A percentile compares a stretch with the other conserved stretches of the same genome.
These are phyloP conservation scores for Chlorops oryzae DNA, from an alignment of 1,140 invertebrate genomes.

Conservation along the genomic window DNA sequence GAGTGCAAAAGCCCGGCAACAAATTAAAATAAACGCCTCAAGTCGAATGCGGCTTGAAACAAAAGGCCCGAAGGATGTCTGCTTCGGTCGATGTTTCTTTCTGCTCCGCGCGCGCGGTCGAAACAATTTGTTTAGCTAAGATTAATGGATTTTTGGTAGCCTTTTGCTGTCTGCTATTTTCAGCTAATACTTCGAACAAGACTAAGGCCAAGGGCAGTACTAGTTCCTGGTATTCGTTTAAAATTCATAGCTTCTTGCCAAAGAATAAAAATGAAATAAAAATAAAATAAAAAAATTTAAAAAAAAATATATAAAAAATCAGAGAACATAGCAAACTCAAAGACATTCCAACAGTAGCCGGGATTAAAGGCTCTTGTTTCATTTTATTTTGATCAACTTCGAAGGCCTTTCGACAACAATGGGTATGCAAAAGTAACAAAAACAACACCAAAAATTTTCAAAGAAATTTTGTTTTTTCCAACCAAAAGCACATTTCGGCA, in stretches of 20 bases:
- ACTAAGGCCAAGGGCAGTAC: neutral
- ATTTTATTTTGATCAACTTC: too few relatives aligned
- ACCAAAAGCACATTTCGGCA: too few relatives aligned
- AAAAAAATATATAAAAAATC: too few relatives aligned
- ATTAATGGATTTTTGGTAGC: slow-evolving; percentile 28
- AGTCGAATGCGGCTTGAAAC: neutral
- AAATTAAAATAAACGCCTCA: neutral
- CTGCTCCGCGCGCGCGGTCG: neutral
- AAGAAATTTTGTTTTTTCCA: too few relatives aligned
- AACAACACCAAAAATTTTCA: too few relatives aligned
- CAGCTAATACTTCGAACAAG: too few relatives aligned
- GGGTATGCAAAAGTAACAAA: too few relatives aligned
- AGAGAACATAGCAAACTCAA: too few relatives aligned
- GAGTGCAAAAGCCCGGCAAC: neutral
- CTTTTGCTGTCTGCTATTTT: neutral
- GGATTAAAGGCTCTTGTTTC: too few relatives aligned
- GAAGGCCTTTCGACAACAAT: too few relatives aligned
- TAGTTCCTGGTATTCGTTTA: neutral
- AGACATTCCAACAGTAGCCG: too few relatives aligned
- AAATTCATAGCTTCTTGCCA: neutral
- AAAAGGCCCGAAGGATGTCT: too few relatives aligned
- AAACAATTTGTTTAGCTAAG: slow-evolving; percentile 35
- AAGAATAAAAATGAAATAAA: neutral
- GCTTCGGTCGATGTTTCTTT: neutral
- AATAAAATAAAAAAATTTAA: neutral